Percentiles rank a stretch among this genome's conserved stretches.
phyloP scores from a whole-genome alignment of 2,888 invertebrate genomes.

The Spodoptera littoralis region DNA sequence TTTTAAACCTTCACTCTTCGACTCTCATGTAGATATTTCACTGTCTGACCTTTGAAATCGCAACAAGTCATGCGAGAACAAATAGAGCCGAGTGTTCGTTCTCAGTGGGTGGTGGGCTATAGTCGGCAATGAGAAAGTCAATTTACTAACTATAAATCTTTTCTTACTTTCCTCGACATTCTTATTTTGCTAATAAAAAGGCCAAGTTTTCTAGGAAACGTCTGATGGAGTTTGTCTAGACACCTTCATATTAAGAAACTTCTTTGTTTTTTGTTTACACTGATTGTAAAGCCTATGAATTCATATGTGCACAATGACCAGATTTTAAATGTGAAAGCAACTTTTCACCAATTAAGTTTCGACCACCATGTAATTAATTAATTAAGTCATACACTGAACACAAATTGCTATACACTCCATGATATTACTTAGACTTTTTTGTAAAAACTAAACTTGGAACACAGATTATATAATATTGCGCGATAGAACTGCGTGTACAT shows the following conservation, averaged over 20 bases:
- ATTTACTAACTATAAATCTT: slow-evolving; percentile 53
- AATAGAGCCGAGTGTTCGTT: neutral
- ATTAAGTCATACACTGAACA: too few species aligned
- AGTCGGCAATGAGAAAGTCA: slow-evolving; percentile 38
- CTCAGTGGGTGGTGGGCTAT: slow-evolving; percentile 29
- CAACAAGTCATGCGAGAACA: neutral
- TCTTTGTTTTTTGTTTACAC: slow-evolving; percentile 1
- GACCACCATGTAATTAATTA: too few species aligned
- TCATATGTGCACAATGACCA: neutral
- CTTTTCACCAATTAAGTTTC: too few species aligned
- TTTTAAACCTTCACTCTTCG: too few species aligned
- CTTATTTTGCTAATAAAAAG: slow-evolving; percentile 36
- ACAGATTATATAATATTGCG: too few species aligned
- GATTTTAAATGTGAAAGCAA: too few species aligned
- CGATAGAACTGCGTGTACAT: too few species aligned
- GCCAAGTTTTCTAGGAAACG: slow-evolving; percentile 7
- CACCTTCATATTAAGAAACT: neutral
- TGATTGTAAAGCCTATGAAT: slow-evolving; percentile 13
- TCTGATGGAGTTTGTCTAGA: slow-evolving; percentile 8
- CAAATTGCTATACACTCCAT: too few species aligned
- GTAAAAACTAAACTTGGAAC: too few species aligned
- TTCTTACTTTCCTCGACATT: slow-evolving; percentile 32
- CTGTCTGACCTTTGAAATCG: neutral
- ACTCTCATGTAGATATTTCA: too few species aligned
- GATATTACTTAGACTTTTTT: too few species aligned